Evolutionary conservation across 2,888 invertebrate genomes (phyloP).

Genomic region (Nephrotoma appendiculata): DNA sequence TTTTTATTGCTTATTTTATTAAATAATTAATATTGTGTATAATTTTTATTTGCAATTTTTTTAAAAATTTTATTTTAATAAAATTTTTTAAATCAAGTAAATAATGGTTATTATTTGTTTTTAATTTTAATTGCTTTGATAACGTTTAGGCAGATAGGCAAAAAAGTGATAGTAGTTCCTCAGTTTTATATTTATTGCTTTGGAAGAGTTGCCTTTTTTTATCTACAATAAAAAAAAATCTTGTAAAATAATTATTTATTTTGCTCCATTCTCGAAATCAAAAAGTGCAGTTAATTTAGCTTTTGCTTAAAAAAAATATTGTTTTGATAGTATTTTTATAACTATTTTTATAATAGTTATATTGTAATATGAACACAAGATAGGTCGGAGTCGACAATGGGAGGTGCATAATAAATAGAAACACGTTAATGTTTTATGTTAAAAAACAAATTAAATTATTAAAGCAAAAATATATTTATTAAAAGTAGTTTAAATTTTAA

Average conservation of each 20-base stretch:
- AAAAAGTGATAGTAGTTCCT: not conserved
- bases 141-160: not conserved
- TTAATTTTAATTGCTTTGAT: not conserved
- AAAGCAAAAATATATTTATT: not conserved
- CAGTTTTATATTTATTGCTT: not conserved
- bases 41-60: not conserved
- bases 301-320: not conserved
- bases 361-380: not conserved
- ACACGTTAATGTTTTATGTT: not conserved
- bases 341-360: not conserved
- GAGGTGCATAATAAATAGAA: not conserved
- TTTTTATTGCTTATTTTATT: not conserved
- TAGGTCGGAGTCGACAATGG: not conserved
- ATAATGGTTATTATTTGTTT: not conserved
- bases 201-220: not conserved
- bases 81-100: not conserved
- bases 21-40: not conserved
- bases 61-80: not conserved
- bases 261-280: not conserved
- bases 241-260: not conserved
- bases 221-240: not conserved
- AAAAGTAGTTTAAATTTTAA: not conserved
- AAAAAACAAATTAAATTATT: not conserved
- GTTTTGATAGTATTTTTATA: not conserved
- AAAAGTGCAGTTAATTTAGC: not conserved